A percentile compares a stretch with the other conserved stretches of the same genome.
phyloP scores from a whole-genome alignment of 35 echinoderm and acorn worm genomes.

The Hemicentrotus pulcherrimus region DNA sequence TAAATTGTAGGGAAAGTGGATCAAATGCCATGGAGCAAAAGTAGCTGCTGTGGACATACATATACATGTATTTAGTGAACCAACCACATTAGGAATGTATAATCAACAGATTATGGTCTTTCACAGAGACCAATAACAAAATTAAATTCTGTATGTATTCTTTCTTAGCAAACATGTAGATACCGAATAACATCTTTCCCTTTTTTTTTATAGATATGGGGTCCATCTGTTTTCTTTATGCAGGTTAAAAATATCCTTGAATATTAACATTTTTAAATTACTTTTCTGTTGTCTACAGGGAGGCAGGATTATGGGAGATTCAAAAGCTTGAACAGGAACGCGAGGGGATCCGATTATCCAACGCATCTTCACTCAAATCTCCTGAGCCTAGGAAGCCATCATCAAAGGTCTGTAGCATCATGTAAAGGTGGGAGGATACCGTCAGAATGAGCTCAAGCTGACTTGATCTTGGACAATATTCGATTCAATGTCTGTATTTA shows the following conservation, averaged over 20 bases:
- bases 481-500: no score
- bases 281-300: slow-evolving; percentile 14
- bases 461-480: background rate
- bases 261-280: background rate
- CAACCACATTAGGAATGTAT: no score
- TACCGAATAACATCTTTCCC: background rate
- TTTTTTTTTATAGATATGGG: background rate
- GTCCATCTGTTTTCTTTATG: background rate
- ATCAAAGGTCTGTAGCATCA: slow-evolving; percentile 27
- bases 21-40: background rate
- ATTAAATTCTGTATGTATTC: background rate
- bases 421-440: background rate
- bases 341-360: background rate
- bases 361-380: background rate
- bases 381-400: background rate
- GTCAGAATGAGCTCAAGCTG: background rate
- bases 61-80: no score
- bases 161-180: background rate
- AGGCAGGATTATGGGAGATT: slow-evolving; percentile 23
- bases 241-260: background rate
- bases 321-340: slow-evolving; percentile 30
- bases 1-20: background rate
- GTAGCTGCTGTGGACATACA: background rate
- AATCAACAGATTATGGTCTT: background rate
- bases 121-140: background rate